Conservation (phyloP, 2,113 vertebrate genomes). For the Hemiprocne comata region DNA sequence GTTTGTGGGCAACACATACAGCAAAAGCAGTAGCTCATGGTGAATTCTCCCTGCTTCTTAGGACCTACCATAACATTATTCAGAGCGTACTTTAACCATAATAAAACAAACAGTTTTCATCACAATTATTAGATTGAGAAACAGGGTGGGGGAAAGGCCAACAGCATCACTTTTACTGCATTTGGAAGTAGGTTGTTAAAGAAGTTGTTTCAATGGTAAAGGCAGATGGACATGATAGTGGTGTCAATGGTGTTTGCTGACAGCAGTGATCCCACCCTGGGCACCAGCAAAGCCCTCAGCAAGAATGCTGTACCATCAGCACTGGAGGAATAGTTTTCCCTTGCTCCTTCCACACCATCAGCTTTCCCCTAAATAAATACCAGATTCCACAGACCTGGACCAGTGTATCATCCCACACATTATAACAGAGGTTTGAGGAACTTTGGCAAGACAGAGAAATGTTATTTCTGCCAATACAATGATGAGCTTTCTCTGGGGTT, state of each 20-base stretch:
- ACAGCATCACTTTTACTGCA: neutral
- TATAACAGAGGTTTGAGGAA: neutral
- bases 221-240: neutral
- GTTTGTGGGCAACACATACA: neutral
- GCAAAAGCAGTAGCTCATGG: neutral
- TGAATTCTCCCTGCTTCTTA: no score
- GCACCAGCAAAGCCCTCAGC: neutral
- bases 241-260: neutral
- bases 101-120: neutral
- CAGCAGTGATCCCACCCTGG: neutral
- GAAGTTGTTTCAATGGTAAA: neutral
- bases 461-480: neutral
- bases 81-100: neutral
- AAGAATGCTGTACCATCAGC: neutral
- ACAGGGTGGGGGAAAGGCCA: neutral
- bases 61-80: no score
- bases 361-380: neutral
- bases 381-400: neutral
- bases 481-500: neutral
- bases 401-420: no score
- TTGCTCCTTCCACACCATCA: neutral
- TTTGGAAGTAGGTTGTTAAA: neutral
- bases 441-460: neutral
- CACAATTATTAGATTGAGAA: neutral
- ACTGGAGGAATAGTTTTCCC: neutral